Conservation (phyloP, 2,797 vertebrate species). For the Coregonus ussuriensis region DNA sequence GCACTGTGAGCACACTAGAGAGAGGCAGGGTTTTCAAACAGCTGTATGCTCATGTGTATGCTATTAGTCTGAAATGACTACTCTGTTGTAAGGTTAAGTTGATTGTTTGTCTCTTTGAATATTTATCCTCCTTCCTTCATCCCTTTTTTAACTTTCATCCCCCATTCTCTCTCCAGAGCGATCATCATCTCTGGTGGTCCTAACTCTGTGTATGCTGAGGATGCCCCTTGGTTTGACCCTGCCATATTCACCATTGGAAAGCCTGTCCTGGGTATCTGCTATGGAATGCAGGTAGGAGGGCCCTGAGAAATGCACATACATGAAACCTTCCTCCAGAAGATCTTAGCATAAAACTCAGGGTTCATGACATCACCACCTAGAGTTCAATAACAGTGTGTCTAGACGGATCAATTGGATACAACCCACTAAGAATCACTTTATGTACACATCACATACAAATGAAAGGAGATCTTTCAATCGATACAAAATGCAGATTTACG, state of each 20-base stretch:
- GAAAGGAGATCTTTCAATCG: no score
- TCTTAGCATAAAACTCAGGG: no score
- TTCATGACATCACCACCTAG: no score
- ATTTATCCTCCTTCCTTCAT: no score
- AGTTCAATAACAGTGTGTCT: no score
- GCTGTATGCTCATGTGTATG: no score
- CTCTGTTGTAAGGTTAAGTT: neutral
- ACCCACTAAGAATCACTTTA: no score
- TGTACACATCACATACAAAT: no score
- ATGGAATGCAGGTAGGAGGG: conserved; percentile 93
- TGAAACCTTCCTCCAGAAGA: neutral
- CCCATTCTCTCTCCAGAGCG: conserved; percentile 74
- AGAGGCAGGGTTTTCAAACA: no score
- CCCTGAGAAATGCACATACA: conserved; percentile 11
- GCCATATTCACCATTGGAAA: conserved; percentile 98
- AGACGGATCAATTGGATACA: no score
- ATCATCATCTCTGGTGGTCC: conserved; percentile 98
- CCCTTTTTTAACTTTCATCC: neutral
- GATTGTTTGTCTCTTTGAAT: neutral
- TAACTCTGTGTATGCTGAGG: conserved; percentile 97
- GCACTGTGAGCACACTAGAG: neutral
- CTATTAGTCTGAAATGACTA: no score
- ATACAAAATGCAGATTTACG: neutral
- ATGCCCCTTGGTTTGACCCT: conserved; percentile 97
- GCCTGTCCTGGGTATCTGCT: conserved; percentile 96